Evolutionary conservation across 2,797 vertebrate genomes (phyloP).

Genomic region (Mus spretus): DNA sequence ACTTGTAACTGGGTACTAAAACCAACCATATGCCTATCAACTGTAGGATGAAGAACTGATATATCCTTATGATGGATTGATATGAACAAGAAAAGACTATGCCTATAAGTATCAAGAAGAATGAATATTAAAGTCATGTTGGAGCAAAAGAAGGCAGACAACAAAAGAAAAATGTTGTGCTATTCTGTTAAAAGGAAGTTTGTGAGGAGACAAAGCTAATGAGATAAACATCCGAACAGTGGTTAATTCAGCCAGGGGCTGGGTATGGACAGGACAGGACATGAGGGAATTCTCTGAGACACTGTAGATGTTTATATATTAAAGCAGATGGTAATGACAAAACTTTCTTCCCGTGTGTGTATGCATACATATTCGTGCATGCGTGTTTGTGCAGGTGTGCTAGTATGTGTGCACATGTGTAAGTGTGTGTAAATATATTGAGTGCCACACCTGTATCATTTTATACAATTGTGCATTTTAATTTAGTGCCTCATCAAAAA

Average conservation of each 20-base stretch:
- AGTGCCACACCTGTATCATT: not conserved
- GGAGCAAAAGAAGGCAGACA: slow-evolving; percentile 3
- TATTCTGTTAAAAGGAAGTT: not conserved
- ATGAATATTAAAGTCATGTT: not conserved
- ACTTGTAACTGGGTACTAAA: not conserved
- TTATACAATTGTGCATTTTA: not conserved
- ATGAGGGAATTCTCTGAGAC: not conserved
- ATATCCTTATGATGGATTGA: not conserved
- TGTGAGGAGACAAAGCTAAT: not conserved
- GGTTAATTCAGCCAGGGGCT: not conserved
- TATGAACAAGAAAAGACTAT: not conserved
- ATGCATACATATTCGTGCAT: no score
- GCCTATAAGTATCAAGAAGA: not conserved
- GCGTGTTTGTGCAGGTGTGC: no score
- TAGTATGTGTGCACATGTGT: not conserved
- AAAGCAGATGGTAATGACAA: not conserved
- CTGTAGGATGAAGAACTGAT: not conserved
- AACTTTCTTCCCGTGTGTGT: not conserved
- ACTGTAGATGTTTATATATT: not conserved
- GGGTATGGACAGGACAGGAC: not conserved
- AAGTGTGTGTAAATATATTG: not conserved
- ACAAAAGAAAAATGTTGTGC: not conserved
- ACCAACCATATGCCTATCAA: not conserved
- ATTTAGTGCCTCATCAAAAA: not conserved
- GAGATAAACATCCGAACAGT: not conserved